A percentile compares a stretch with the other conserved stretches of the same genome.
These are phyloP conservation scores for Siniperca obscura DNA, from an alignment of 2,797 vertebrate species.

Conservation along the genomic window DNA sequence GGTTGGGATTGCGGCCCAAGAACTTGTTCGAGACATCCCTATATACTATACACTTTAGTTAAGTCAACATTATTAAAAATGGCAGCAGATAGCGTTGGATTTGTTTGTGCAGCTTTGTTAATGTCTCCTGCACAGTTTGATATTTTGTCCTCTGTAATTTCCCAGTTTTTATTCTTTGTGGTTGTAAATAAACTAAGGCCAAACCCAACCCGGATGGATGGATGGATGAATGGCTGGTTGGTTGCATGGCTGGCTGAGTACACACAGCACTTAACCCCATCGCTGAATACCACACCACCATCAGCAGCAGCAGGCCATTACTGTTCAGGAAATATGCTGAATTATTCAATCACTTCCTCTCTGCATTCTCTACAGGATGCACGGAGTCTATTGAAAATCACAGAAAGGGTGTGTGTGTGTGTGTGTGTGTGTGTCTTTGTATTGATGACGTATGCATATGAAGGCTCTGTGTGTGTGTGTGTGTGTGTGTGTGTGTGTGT, in stretches of 20 bases:
- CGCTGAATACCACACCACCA: slow-evolving; percentile 65
- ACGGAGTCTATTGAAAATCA: slow-evolving; percentile 59
- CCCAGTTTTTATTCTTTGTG: slow-evolving; percentile 10
- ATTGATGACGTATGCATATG: slow-evolving; percentile 12
- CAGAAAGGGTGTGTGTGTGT: slow-evolving; percentile 41
- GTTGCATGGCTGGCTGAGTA: slow-evolving; percentile 60
- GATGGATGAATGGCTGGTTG: slow-evolving; percentile 18
- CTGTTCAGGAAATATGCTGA: slow-evolving; percentile 82
- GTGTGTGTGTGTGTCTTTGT: slow-evolving; percentile 29
- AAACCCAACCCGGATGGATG: slow-evolving; percentile 13
- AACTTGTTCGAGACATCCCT: too few species aligned
- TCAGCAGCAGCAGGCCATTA: slow-evolving; percentile 73
- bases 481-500: slow-evolving; percentile 8
- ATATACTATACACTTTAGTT: neutral
- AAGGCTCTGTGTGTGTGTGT: slow-evolving; percentile 6
- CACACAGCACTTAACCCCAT: slow-evolving; percentile 75
- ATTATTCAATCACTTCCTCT: slow-evolving; percentile 82
- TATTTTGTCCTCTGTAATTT: neutral
- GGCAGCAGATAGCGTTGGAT: neutral
- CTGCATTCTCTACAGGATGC: slow-evolving; percentile 72
- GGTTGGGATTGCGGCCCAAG: too few species aligned
- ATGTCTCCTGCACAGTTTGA: neutral
- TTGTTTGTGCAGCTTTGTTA: slow-evolving; percentile 4
- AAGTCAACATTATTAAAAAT: too few species aligned
- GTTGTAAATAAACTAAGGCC: slow-evolving; percentile 30